Evolutionary conservation across 2,888 invertebrate species (phyloP).

Genomic region (Dasysyrphus albostriatus): DNA sequence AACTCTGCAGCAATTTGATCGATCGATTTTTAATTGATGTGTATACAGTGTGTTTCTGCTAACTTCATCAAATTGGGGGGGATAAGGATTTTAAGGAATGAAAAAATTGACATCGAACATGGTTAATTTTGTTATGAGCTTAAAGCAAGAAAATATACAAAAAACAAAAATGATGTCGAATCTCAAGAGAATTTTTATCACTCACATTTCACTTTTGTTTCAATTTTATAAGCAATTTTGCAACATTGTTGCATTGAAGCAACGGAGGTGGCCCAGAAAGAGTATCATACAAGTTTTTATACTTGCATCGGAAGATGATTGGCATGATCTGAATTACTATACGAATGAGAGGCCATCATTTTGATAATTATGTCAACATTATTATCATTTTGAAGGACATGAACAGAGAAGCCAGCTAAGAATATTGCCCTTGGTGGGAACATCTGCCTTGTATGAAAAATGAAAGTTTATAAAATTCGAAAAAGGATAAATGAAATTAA

Average conservation of each 20-base stretch:
- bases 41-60: background rate
- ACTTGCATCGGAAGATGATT: background rate
- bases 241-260: conserved; percentile 22
- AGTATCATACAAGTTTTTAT: conserved; percentile 1
- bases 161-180: background rate
- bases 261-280: background rate
- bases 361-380: conserved; percentile 6
- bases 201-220: background rate
- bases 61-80: background rate
- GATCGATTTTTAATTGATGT: conserved; percentile 67
- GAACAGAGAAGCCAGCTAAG: background rate
- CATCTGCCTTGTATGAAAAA: background rate
- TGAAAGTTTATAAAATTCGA: too few species aligned
- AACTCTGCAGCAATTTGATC: conserved; percentile 51
- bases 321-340: conserved; percentile 14
- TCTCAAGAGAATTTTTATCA: background rate
- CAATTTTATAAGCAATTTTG: background rate
- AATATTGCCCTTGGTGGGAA: background rate
- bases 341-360: background rate
- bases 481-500: too few species aligned
- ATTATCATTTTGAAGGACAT: conserved; percentile 19
- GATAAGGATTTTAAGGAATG: conserved; percentile 19
- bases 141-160: background rate
- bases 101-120: conserved; percentile 28
- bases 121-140: background rate